phyloP scores from a whole-genome alignment of 2,888 invertebrate species.

The Thereva unica region DNA sequence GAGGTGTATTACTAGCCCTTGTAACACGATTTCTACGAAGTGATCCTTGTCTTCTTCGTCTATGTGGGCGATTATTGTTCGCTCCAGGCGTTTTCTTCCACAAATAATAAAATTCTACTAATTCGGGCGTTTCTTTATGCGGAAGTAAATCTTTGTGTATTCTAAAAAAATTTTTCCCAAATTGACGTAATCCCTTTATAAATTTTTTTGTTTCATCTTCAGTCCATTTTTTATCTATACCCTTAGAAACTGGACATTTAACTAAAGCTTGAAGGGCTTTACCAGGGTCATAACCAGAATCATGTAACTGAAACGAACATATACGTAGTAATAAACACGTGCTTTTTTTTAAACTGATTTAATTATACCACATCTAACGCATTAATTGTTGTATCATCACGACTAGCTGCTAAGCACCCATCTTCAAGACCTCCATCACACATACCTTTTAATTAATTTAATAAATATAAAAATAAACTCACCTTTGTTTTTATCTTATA shows the following conservation, averaged over 20 bases:
- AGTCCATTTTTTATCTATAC: constrained; percentile 97
- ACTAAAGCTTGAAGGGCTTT: constrained; percentile 95
- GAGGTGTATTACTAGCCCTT: constrained; percentile 74
- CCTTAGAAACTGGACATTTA: constrained; percentile 95
- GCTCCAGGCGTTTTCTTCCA: constrained; percentile 99
- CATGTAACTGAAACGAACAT: constrained; percentile 73
- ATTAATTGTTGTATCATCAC: constrained; percentile 97
- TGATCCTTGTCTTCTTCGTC: constrained; percentile 84
- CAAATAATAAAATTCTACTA: constrained; percentile 98
- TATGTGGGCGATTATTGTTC: constrained; percentile 92
- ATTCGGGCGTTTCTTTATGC: constrained; percentile 94
- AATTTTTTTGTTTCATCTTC: constrained; percentile 98
- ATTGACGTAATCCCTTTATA: constrained; percentile 96
- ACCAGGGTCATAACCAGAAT: constrained; percentile 94
- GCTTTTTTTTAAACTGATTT: constrained; percentile 9
- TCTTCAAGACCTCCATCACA: constrained; percentile 98
- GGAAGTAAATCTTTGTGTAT: constrained; percentile 95
- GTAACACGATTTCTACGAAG: constrained; percentile 86
- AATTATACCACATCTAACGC: constrained; percentile 82
- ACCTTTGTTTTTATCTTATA: constrained; percentile 13
- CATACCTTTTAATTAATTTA: constrained; percentile 69
- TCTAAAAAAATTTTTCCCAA: constrained; percentile 98
- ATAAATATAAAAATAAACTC: not conserved
- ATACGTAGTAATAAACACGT: not conserved
- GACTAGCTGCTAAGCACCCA: constrained; percentile 93